phyloP scores from a whole-genome alignment of 2,113 vertebrate species.

The Pandion haliaetus region DNA sequence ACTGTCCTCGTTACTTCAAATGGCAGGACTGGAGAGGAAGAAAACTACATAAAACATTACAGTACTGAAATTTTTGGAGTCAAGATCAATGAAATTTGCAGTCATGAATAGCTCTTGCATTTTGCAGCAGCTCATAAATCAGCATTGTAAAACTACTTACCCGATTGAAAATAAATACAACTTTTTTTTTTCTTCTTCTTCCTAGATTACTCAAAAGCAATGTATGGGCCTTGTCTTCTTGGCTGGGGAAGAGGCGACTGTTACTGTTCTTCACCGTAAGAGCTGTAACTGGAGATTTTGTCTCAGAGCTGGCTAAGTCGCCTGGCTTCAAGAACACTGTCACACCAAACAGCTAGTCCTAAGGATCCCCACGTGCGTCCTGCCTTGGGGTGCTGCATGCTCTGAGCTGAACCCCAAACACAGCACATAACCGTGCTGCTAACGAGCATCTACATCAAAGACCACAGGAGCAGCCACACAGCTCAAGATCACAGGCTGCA shows the following conservation, averaged over 20 bases:
- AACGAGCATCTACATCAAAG: neutral
- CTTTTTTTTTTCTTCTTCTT: neutral
- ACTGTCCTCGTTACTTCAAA: neutral
- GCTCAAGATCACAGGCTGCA: neutral
- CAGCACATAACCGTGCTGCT: neutral
- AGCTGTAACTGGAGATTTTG: neutral
- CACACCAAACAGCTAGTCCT: neutral
- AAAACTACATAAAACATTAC: neutral
- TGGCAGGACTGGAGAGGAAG: neutral
- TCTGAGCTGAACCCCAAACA: neutral
- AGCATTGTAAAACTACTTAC: neutral
- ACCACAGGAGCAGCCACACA: accelerated
- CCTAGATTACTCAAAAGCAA: neutral
- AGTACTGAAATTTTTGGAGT: neutral
- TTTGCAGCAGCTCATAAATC: constrained; percentile 23
- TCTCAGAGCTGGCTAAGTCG: neutral
- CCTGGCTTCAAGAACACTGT: neutral
- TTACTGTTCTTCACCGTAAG: neutral
- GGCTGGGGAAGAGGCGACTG: neutral
- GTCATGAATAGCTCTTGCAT: constrained; percentile 5
- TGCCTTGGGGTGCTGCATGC: neutral
- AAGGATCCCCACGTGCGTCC: accelerated
- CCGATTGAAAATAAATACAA: neutral
- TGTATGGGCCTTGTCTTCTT: neutral
- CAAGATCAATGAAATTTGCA: constrained; percentile 27